Conservation (phyloP, 2,888 invertebrate genomes). For the Encarsia formosa region DNA sequence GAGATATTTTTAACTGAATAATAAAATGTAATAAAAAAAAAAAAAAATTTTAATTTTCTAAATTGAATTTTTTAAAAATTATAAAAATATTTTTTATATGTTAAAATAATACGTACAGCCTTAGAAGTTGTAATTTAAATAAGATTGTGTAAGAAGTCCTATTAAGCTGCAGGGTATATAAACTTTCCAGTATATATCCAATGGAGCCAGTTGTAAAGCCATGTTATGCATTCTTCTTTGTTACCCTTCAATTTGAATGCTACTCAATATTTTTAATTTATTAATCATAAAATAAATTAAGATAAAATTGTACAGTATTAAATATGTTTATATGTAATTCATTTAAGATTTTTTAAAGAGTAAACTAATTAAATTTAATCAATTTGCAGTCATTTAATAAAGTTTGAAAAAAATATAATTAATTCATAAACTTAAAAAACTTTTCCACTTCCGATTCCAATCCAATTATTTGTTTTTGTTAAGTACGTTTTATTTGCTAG, state of each 20-base stretch:
- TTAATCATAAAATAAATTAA: conserved; percentile 24
- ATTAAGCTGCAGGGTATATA: conserved; percentile 20
- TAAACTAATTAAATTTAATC: conserved; percentile 26
- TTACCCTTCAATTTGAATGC: conserved; percentile 24
- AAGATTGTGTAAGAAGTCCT: conserved; percentile 11
- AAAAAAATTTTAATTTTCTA: conserved; percentile 20
- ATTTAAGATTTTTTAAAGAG: conserved; percentile 30
- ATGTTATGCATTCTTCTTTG: conserved; percentile 26
- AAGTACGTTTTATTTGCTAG: no score
- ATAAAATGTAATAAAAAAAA: no score
- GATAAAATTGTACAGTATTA: conserved; percentile 29
- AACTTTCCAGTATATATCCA: conserved; percentile 19
- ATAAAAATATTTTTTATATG: conserved; percentile 23
- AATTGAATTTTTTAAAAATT: conserved; percentile 19
- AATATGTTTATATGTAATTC: conserved; percentile 30
- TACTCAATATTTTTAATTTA: conserved; percentile 18
- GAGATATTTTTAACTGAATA: no score
- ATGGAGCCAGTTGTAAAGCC: conserved; percentile 23
- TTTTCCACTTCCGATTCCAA: no score
- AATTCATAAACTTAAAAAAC: no score
- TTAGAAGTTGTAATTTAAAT: conserved; percentile 2
- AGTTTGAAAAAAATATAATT: no score
- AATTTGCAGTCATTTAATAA: no score
- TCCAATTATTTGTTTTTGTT: no score
- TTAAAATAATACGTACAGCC: conserved; percentile 16